Base-by-base conservation (phyloP, 2,797 vertebrate species). In the Fistularia commersonii region DNA sequence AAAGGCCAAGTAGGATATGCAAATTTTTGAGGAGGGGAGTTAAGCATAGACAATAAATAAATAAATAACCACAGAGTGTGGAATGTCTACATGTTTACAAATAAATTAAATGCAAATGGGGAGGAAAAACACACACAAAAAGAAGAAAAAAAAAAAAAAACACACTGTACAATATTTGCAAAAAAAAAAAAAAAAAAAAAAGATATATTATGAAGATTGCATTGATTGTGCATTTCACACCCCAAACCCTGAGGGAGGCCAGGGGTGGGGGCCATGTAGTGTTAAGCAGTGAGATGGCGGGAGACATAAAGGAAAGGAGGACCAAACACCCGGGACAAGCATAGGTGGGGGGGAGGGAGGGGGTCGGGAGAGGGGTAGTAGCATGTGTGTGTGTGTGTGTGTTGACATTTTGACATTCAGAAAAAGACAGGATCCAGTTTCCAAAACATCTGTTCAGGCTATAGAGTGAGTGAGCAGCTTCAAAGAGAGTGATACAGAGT, bases 161-260 rank as follows among this genome's bases (percentile, higher is more conserved):
- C 82, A 90, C 70, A 56, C 90, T 92, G 90, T 92, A 94, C 92
- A 94, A 88, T 88, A 81, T 90, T 89, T 90, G 85, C 63, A 61
- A 56, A 37, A 42, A 43, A 31, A 58, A 52, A 44, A 41, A 43
- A 41, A 32, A 32, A 51, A 42, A 11, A 41, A 44, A 44, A 51
- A 41, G 40, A 35, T 3, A 47, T 32, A 8, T 15, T 12, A 92
- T 89, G 87, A 91, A 90, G 92, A 91, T 95, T 96, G 96, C 96
- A 97, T 95, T 97, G 95, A 91, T 95, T 93, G 94, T 98, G 95
- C 95, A 93, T 94, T 89, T 89, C 90, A 91, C 92, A 84, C 83
- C 82, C 82, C 90, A 86, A 87, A 88, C 88, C 90, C 88, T 72
- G 68, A 89, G 83, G 81, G 70, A 84, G 84, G 85, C 79, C 87